These are phyloP conservation scores for Calephelis perditalis DNA, from an alignment of 2,888 invertebrate species.

Conservation along the genomic window DNA sequence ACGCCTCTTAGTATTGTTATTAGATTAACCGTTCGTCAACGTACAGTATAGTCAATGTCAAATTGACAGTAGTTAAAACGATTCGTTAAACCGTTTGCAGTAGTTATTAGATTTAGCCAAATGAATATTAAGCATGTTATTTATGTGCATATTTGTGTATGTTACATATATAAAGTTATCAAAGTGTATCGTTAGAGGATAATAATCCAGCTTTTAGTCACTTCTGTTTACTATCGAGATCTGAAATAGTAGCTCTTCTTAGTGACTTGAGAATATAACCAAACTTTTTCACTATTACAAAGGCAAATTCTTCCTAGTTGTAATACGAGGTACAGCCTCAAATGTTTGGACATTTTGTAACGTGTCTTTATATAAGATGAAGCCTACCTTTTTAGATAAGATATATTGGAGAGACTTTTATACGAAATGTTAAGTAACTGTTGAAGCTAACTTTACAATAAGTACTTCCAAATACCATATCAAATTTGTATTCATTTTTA, in stretches of 20 bases:
- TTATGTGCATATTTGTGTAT: conserved; percentile 64
- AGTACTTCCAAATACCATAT: conserved; percentile 72
- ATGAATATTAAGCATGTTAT: conserved; percentile 59
- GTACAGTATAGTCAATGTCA: conserved; percentile 48
- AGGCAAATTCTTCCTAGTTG: conserved; percentile 49
- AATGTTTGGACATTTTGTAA: conserved; percentile 54
- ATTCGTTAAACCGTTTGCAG: conserved; percentile 66
- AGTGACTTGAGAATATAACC: conserved; percentile 59
- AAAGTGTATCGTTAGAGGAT: conserved; percentile 61
- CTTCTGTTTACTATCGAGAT: conserved; percentile 39
- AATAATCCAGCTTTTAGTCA: conserved; percentile 59
- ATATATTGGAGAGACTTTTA: conserved; percentile 77
- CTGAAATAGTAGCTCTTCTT: conserved; percentile 48
- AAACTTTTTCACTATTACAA: conserved; percentile 62
- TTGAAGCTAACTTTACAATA: conserved; percentile 71
- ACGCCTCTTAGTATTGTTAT: conserved; percentile 34
- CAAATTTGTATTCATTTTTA: conserved; percentile 44
- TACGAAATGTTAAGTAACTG: conserved; percentile 75
- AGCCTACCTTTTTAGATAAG: conserved; percentile 76
- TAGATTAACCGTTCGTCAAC: conserved; percentile 50
- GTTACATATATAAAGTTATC: conserved; percentile 67
- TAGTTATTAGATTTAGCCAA: conserved; percentile 66
- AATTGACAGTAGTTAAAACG: conserved; percentile 58
- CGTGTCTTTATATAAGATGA: conserved; percentile 61
- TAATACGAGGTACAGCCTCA: conserved; percentile 53